Base-by-base conservation (phyloP, 2,113 vertebrate genomes). In the Anguilla rostrata region DNA sequence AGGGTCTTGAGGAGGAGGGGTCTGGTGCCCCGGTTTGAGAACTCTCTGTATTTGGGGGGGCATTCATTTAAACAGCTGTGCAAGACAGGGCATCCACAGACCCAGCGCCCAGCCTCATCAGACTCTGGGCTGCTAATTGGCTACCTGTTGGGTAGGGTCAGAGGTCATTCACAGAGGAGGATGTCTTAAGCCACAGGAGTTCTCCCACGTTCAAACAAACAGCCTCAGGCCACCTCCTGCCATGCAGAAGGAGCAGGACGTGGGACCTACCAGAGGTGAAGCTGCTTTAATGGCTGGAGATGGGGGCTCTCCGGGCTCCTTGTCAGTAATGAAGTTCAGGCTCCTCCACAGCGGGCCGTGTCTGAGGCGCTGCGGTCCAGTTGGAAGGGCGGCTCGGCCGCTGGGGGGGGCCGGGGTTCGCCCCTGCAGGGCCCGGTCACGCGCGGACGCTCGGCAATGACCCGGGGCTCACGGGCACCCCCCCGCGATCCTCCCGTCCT, bases 71-170 rank as follows among this genome's bases (percentile, higher is more conserved):
- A 83, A 87, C 66, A 83, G 43, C 63, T 83, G 82, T 43, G 39
- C 8, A 20, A 83, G 82, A 87, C 40, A 82, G 46, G 81, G 81
- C 41, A 56, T 43, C 66, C 43, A 78, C 9, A 22, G 63, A 79
- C 4, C 29, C 34, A 71, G 11, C 46, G 34, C 34, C 43, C 8
- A 60, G 82, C 81, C 86, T 83, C 81, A n/a, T 83, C 86, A 75
- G 81, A 78, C 43, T 86, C 60, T 15, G 41, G 14, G 49, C 82
- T 78, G 71, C 82, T 87, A 87, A 87, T 83, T 87, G 86, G 82
- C 86, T 87, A 78, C 86, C 86, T 79, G 66, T 79, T 56, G 82
- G 49, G 86, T 8, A 83, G n/a, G 81, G 82, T 83, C 86, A 87
- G 16, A 41, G 81, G 43, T 75, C 86, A 78, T 57, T 43, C 5